These are phyloP conservation scores for Ciona savignyi DNA, from an alignment of 23 tunicate species.

Conservation along the genomic window DNA sequence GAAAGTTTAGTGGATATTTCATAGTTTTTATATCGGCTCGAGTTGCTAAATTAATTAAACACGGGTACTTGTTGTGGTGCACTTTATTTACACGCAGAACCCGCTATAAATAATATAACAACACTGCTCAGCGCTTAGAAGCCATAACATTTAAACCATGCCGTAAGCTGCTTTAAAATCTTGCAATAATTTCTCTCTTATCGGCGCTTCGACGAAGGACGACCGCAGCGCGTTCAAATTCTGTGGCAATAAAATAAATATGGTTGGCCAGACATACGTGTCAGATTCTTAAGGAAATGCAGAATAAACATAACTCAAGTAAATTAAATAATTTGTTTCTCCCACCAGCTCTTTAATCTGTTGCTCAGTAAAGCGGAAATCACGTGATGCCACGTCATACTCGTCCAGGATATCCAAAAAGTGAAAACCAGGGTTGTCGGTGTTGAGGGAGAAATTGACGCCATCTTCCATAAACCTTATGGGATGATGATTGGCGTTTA, in stretches of 20 bases:
- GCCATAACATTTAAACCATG: too few species aligned
- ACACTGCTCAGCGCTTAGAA: too few species aligned
- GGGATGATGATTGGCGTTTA: neutral
- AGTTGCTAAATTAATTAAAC: too few species aligned
- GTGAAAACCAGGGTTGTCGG: conserved; percentile 88
- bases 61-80: too few species aligned
- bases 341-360: conserved; percentile 43
- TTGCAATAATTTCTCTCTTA: conserved; percentile 7
- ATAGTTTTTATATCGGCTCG: too few species aligned
- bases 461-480: conserved; percentile 18
- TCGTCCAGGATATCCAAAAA: conserved; percentile 38
- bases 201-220: conserved; percentile 30
- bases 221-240: conserved; percentile 51
- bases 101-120: too few species aligned
- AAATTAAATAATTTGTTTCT: neutral
- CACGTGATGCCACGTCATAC: conserved; percentile 40
- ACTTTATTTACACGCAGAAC: too few species aligned
- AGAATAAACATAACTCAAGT: too few species aligned
- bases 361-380: conserved; percentile 26
- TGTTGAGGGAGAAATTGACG: conserved; percentile 67
- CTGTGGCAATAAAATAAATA: conserved; percentile 16
- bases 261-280: too few species aligned
- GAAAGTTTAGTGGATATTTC: too few species aligned
- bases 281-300: too few species aligned
- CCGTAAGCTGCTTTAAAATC: conserved; percentile 38